Base-by-base conservation (phyloP, 2,113 vertebrate genomes). In the Ictalurus punctatus region DNA sequence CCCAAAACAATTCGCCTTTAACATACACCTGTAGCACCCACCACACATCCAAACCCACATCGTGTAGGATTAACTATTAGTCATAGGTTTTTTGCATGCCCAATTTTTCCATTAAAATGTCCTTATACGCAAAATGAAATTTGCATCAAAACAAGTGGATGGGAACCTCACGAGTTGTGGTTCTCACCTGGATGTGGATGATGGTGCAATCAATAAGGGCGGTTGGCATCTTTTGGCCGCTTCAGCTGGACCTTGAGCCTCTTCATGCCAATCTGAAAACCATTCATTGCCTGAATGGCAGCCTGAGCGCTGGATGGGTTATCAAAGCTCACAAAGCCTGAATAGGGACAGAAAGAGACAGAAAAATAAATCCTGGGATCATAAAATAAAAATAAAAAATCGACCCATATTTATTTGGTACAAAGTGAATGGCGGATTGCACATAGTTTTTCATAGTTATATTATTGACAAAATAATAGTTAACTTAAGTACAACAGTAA, bases 181-280 rank as follows among this genome's bases (percentile, higher is more conserved):
- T 48, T 14, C 90, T 90, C 95, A 98, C 97, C 97, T 97, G 94
- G 96, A 85, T 95, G 91, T 86, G 83, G 93, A 94, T 92, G 95
- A 94, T 93, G 94, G 95, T 93, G 92, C 92, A 95, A 94, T 99
- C 97, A 99, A 94, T 99, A 99, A 96, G 98, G 98, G 96, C 98
- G 96, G 95, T 98, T 99, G 96, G 98, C 97, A 83, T 99, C 98
- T 96, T 99, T 99, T 87, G 98, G 98, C 96, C 98, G 94, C 96
- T 99, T 99, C 93, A 99, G 96, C 95, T 99, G 98, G 93, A 99
- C 98, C 95, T 99, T 99, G 95, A 99, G 97, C 95, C 98, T 96
- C 97, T 99, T 99, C 98, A 99, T 99, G 95, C 98, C 98, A 89
- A 99, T 99, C 94, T 99, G 98, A 95, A 99, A 99, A 95, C 98